Evolutionary conservation across 2,113 vertebrate species (phyloP).

Genomic region (Donacobius atricapilla): DNA sequence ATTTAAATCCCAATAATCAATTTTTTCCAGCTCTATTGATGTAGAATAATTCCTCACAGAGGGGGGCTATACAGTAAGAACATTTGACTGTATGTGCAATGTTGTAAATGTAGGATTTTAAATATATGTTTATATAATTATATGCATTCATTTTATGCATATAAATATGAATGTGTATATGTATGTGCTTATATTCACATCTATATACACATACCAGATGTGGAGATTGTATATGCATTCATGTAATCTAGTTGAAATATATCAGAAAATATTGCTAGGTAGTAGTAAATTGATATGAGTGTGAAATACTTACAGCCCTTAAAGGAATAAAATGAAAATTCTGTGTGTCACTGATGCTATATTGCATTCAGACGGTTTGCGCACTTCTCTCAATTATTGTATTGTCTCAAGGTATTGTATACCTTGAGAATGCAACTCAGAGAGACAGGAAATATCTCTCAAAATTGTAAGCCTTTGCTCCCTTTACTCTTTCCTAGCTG

Average conservation of each 20-base stretch:
- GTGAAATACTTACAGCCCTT: background rate
- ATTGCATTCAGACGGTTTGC: background rate
- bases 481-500: background rate
- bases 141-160: background rate
- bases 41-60: background rate
- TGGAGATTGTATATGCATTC: background rate
- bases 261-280: background rate
- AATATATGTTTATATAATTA: background rate
- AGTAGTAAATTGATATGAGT: background rate
- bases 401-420: too few species aligned
- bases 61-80: background rate
- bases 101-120: background rate
- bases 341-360: fast-evolving
- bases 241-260: background rate
- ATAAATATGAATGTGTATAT: background rate
- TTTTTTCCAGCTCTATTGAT: background rate
- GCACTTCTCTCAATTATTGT: background rate
- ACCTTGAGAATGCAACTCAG: background rate
- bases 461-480: background rate
- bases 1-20: background rate
- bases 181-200: background rate
- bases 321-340: background rate
- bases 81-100: background rate
- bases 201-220: fast-evolving
- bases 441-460: background rate